Percentiles rank a stretch among this genome's conserved stretches.
These are phyloP conservation scores for Lophura nycthemera DNA, from an alignment of 2,113 vertebrate genomes.

Conservation along the genomic window DNA sequence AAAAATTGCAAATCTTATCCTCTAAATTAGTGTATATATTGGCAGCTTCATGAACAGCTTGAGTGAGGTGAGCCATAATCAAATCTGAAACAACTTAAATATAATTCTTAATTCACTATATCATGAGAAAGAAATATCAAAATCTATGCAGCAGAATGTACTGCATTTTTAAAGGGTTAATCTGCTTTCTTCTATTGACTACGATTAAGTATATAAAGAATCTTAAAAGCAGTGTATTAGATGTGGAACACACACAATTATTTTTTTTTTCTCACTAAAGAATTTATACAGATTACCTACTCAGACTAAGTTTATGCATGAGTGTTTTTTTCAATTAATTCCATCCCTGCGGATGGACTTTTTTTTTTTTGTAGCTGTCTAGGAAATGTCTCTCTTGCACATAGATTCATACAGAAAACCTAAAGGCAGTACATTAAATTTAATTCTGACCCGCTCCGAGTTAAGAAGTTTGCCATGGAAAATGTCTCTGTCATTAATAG, in stretches of 20 bases:
- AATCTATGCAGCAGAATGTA: background rate
- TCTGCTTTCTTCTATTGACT: background rate
- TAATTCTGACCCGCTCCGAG: background rate
- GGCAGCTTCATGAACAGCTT: background rate
- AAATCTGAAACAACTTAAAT: background rate
- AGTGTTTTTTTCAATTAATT: slow-evolving; percentile 21
- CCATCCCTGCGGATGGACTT: fast-evolving
- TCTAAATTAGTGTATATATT: background rate
- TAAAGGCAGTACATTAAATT: background rate
- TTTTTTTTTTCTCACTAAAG: background rate
- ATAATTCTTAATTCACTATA: background rate
- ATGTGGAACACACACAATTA: background rate
- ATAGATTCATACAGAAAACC: background rate
- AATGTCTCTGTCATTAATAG: background rate
- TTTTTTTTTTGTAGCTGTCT: background rate
- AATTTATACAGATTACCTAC: background rate
- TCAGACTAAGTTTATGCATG: background rate
- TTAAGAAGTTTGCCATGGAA: background rate
- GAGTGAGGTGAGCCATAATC: background rate
- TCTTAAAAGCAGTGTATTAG: background rate
- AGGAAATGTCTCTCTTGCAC: background rate
- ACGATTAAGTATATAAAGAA: background rate
- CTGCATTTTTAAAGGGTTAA: background rate
- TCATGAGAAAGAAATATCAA: background rate
- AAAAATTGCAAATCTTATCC: background rate